Evolutionary conservation across 37 sponge, comb jelly and placozoan species (phyloP), one percentile per base, ranked within the genome.

Genomic region (Lycopodina hypogea): DNA sequence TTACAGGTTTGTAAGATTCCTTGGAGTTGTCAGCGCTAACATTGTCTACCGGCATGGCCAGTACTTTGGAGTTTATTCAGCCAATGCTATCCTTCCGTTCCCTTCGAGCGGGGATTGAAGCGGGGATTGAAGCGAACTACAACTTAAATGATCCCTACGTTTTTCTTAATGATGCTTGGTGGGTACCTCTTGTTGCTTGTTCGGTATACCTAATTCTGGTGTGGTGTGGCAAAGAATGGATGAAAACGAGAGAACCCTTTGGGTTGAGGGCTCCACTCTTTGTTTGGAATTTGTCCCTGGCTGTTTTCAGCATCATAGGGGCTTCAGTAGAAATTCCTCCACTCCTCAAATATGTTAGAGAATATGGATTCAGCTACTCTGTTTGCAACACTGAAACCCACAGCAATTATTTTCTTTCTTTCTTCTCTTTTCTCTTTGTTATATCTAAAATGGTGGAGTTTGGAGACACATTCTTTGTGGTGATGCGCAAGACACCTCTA

Each of bases 401-500:
- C 34, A 21, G n/a, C 51, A 37, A 21, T 3, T 68, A 69, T 0
- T 23, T 62, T 0, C 26, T 45, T 7, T 28, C 78, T 18, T 50
- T 86, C 37, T 93, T 86, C 86, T 36, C 72, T 2, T 50, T 82
- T 22, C 68, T 93, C 38, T 89, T 89, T 66, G 59, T 59, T 55
- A 42, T 86, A 22, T 86, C 87, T 21, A 93, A 93, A 63, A 72
- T 83, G 34, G 34, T 89, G 0, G 93, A 93, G 64, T 75, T 93
- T 7, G 85, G 85, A 22, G 93, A 93, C 73, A 93, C 93, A 0
- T 48, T 75, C 12, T 93, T 93, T 75, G 74, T 93, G n/a, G 80
- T 93, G 18, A 11, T 89, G 23, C 85, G 90, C 21, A 93, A 93
- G 78, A 75, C 76, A 0, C 82, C 80, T 3, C 87, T 93, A 19